A percentile compares a stretch with the other conserved stretches of the same genome.
phyloP scores from a whole-genome alignment of 2,888 invertebrate genomes.

The Galeruca laticollis region DNA sequence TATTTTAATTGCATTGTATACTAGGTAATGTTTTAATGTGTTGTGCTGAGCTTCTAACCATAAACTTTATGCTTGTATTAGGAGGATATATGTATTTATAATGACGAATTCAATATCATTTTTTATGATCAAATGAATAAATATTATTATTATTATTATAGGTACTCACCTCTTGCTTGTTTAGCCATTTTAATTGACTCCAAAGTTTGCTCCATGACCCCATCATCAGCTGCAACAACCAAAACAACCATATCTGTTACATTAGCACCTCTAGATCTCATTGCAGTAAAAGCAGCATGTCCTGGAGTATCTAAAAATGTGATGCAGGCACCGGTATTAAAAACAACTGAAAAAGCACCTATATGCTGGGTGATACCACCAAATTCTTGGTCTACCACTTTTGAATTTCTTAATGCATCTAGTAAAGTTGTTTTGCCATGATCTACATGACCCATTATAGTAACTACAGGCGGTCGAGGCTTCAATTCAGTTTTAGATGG shows the following conservation, averaged over 20 bases:
- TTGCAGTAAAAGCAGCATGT: slow-evolving; percentile 95
- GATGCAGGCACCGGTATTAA: slow-evolving; percentile 77
- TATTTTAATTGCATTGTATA: too few relatives aligned
- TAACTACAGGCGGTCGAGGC: slow-evolving; percentile 91
- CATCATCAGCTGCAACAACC: slow-evolving; percentile 98
- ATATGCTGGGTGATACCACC: slow-evolving; percentile 99
- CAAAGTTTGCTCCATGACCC: slow-evolving; percentile 97
- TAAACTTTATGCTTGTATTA: too few relatives aligned
- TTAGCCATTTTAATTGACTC: slow-evolving; percentile 91
- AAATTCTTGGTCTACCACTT: slow-evolving; percentile 91
- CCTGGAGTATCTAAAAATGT: slow-evolving; percentile 99
- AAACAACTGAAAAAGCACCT: slow-evolving; percentile 90
- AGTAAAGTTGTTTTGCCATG: slow-evolving; percentile 97
- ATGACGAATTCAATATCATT: too few relatives aligned
- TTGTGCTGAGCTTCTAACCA: too few relatives aligned
- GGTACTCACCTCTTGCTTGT: slow-evolving; percentile 75
- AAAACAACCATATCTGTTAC: slow-evolving; percentile 95
- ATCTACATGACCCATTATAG: slow-evolving; percentile 99
- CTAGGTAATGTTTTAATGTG: too few relatives aligned
- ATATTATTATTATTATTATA: too few relatives aligned
- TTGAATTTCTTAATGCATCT: slow-evolving; percentile 87
- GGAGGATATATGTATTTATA: too few relatives aligned
- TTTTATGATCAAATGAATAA: too few relatives aligned
- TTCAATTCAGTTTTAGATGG: slow-evolving; percentile 75
- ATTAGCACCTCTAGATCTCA: slow-evolving; percentile 94